Percentiles rank a stretch among this genome's conserved stretches.
These are phyloP conservation scores for Typhlomys cinereus DNA, from an alignment of 2,113 vertebrate genomes.

Conservation along the genomic window DNA sequence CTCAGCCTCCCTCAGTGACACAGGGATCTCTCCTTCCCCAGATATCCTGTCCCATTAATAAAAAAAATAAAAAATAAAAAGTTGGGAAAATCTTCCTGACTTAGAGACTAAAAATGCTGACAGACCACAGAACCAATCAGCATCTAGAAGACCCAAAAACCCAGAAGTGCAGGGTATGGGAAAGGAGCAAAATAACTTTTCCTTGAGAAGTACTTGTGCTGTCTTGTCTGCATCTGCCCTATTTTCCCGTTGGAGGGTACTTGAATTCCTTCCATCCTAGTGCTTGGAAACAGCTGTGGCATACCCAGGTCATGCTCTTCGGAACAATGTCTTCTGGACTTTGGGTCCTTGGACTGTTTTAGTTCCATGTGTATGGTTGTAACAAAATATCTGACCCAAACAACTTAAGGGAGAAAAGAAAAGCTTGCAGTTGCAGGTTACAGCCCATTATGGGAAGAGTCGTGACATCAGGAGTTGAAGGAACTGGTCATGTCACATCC, in stretches of 20 bases:
- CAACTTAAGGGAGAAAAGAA: too few relatives aligned
- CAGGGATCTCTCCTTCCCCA: neutral
- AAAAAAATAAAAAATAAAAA: too few relatives aligned
- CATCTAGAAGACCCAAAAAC: neutral
- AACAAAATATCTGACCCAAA: too few relatives aligned
- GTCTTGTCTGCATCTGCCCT: neutral
- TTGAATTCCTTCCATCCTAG: neutral
- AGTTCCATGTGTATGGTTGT: too few relatives aligned
- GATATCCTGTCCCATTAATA: neutral
- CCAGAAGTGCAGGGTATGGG: neutral
- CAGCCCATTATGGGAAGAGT: too few relatives aligned
- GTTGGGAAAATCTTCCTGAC: neutral
- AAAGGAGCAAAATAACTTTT: neutral
- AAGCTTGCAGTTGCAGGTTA: too few relatives aligned
- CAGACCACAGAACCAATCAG: neutral
- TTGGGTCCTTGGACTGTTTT: neutral
- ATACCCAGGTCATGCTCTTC: neutral
- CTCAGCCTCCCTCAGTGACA: neutral
- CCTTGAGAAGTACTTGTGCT: neutral
- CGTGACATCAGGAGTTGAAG: too few relatives aligned
- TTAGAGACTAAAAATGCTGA: conserved; percentile 43
- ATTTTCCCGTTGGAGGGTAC: neutral
- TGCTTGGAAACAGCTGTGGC: neutral
- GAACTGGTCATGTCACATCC: too few relatives aligned
- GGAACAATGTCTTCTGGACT: neutral